Conservation (phyloP, 2,797 vertebrate species). For the Cetoscarus ocellatus region DNA sequence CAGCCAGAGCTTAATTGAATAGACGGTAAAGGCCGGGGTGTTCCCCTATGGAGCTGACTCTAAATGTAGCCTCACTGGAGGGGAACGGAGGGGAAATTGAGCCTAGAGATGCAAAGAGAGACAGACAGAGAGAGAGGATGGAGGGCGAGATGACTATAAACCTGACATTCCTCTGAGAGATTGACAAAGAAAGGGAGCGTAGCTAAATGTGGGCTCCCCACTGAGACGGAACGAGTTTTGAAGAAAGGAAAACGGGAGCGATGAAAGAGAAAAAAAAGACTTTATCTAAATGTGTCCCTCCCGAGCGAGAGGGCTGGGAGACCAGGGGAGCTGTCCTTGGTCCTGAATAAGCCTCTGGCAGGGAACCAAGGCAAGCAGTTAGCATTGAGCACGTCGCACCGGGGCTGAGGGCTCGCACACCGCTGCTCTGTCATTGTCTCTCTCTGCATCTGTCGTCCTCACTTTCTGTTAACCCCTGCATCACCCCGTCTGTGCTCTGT, state of each 20-base stretch:
- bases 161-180: constrained; percentile 70
- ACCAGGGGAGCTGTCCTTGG: constrained; percentile 77
- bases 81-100: constrained; percentile 59
- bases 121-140: constrained; percentile 19
- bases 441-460: constrained; percentile 40
- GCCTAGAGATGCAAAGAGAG: constrained; percentile 44
- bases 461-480: constrained; percentile 5
- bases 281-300: constrained; percentile 71
- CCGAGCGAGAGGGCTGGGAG: constrained; percentile 49
- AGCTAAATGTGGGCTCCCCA: constrained; percentile 72
- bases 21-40: constrained; percentile 62
- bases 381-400: constrained; percentile 63
- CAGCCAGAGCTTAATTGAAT: constrained; percentile 71
- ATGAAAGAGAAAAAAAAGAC: constrained; percentile 42
- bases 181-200: constrained; percentile 61
- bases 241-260: constrained; percentile 59
- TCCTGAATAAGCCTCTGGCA: constrained; percentile 73
- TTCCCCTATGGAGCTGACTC: constrained; percentile 56
- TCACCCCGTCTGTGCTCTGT: constrained; percentile 16
- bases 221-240: constrained; percentile 53
- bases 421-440: constrained; percentile 60
- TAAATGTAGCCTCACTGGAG: constrained; percentile 63
- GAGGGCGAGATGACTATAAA: constrained; percentile 64
- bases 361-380: constrained; percentile 69
- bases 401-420: constrained; percentile 44